Base-by-base conservation (phyloP, 2,797 vertebrate species). In the Pagetopsis macropterus region DNA sequence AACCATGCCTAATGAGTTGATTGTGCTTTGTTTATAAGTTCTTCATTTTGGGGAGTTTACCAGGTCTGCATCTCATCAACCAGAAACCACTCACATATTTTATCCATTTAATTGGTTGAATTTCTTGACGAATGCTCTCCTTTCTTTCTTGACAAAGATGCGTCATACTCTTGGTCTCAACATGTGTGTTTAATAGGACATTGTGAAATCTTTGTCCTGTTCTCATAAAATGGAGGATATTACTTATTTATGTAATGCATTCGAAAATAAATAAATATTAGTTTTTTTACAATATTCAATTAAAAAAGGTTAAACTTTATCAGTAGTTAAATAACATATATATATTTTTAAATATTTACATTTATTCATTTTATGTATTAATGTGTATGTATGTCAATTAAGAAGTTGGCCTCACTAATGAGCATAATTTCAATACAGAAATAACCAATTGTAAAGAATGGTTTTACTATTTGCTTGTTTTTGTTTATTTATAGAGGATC, bases 41-140 rank as follows among this genome's bases (percentile, higher is more conserved):
- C 27, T 6, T 68, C 59, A 58, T 80, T 69, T 72, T 57, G n/a
- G 66, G 75, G 68, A 77, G 77, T 70, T 50, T 65, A 75, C n/a
- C 8, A 12, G 50, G 43, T 55, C 80, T 87, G 79, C 48, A 65
- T 79, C 67, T 73, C 72, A 76, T 75, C 76, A 79, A 50, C 50
- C 55, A 72, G 49, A 73, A 73, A 83, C 62, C 59, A 70, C 68
- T 70, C 13, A 40, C 55, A 66, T 45, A 82, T 76, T 46, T 62
- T 75, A 60, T 65, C 48, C 0, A 12, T 71, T 72, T 40, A 19
- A n/a, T 52, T 61, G 46, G 65, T 21, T 46, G 4, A 69, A 67
- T 65, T 59, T 58, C 27, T 61, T n/a, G 11, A 64, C 27, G 57
- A 45, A 48, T 37, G 14, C 33, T 49, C 13, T 43, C 37, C 10